Evolutionary conservation across 2,888 invertebrate species (phyloP), one percentile per base, ranked within the genome.

Genomic region (Metacarcinus magister): DNA sequence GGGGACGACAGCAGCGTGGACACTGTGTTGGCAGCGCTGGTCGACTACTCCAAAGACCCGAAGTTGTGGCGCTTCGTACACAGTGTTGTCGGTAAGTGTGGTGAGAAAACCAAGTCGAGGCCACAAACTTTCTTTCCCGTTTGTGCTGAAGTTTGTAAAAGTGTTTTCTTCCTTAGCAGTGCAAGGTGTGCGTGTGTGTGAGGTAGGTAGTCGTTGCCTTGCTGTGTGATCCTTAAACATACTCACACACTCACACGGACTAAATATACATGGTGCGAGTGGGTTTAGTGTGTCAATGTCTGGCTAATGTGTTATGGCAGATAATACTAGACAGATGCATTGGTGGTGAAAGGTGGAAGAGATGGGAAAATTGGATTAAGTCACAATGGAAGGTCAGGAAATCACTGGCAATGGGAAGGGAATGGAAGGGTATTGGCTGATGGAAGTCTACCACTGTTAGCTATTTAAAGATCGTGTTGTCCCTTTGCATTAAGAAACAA

Each of bases 41-140:
- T 96, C 13, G 82, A 82, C 5, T 90, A 67, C 92, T 91, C 96
- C 54, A 67, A 92, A 48, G 94, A 96, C 28, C 96, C 96, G 0
- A 82, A 87, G 0, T 87, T 96, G 54, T 96, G 96, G 96, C 94
- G 92, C 39, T 92, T 94, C 91, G 96, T 96, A 43, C 96, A 96
- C 87, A 96, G 96, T 19, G 96, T 96, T 46, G 96, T 96, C 8
- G 96, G 96, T 96, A 32, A 39, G 96, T 94, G 67, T 13, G 4
- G 10, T 60, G 60, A 4, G 60, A 60, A 23, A 0, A 19, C 23
- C 60, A 19, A 60, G 60, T 23, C 23, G 23, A 60, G 60, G 60
- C 23, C 23, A 60, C 60, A 60, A 60, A 60, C 60, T 60, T 60
- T 60, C 19, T 23, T 60, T 60, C 23, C 60, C 19, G 23, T 60